Percentiles rank a stretch among this genome's conserved stretches.
Evolutionary conservation across 2,797 vertebrate genomes (phyloP).

Genomic region (Schizopygopsis malacanthus): DNA sequence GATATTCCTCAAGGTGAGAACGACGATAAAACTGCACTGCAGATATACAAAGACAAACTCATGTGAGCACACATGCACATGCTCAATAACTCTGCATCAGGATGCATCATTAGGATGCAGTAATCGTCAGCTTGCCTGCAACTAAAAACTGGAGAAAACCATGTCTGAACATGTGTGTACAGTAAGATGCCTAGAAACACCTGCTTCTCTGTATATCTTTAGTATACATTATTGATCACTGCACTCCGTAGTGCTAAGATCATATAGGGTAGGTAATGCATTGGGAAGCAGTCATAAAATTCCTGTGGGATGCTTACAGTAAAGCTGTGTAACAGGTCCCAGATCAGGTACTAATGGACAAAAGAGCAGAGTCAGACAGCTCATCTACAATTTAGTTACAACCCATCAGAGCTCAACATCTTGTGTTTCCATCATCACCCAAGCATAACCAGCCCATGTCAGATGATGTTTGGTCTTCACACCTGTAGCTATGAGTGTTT

Average conservation of each 20-base stretch:
- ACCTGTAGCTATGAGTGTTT: slow-evolving; percentile 24
- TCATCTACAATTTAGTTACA: slow-evolving; percentile 28
- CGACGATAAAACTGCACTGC: slow-evolving; percentile 46
- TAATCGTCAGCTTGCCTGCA: slow-evolving; percentile 9
- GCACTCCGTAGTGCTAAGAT: slow-evolving; percentile 45
- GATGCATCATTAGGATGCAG: slow-evolving; percentile 33
- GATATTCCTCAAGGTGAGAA: slow-evolving; percentile 34
- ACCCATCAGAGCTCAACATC: slow-evolving; percentile 31
- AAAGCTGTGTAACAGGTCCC: slow-evolving; percentile 30
- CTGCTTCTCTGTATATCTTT: slow-evolving; percentile 47
- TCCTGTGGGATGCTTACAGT: slow-evolving; percentile 26
- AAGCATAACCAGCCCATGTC: not conserved
- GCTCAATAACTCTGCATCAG: slow-evolving; percentile 19
- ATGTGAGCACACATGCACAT: slow-evolving; percentile 6
- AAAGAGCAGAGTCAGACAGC: slow-evolving; percentile 40
- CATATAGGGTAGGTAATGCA: slow-evolving; percentile 18
- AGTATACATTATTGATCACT: slow-evolving; percentile 69
- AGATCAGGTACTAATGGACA: slow-evolving; percentile 12
- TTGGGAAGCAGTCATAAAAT: slow-evolving; percentile 14
- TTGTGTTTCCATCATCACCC: slow-evolving; percentile 33
- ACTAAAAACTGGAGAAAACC: slow-evolving; percentile 17
- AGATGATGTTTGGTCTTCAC: slow-evolving; percentile 32
- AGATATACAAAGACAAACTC: not conserved
- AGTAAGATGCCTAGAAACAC: slow-evolving; percentile 36
- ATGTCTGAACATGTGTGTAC: slow-evolving; percentile 35